Base-by-base conservation (phyloP, 2,797 vertebrate species). In the Danio tinwini region DNA sequence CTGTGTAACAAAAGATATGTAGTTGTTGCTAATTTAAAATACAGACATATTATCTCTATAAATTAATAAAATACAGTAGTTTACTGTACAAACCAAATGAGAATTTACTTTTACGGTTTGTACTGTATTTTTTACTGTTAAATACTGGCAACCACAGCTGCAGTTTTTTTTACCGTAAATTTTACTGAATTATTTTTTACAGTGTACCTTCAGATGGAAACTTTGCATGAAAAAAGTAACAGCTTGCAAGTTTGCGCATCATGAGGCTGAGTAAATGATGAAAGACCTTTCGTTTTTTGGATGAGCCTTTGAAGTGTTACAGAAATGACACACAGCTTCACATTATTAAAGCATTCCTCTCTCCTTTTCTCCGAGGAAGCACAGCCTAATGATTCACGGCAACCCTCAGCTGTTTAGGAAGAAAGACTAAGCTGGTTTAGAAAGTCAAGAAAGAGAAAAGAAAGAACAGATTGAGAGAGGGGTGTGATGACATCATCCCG, bases 381-480 rank as follows among this genome's bases (percentile, higher is more conserved):
- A 71, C 42, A 55, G 47, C 42, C 42, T 71, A 17, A 50, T 79
- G 77, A 73, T 79, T 79, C 77, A 79, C 12, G 12, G 42, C 29
- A 42, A 39, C 21, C 65, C 47, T 78, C 56, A 91, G 89, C 88
- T 44, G 61, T 80, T 78, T 29, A 68, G 76, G 42, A 53, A 56
- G 73, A 45, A 59, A 12, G 42, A 37, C 45, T 76, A 45, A 81
- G 50, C 61, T 17, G 58, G 56, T 37, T 59, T 47, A 52, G 53
- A 71, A 61, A 44, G 74, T 70, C 29, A 19, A 58, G 37, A 52
- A 71, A 10, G 37, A n/a, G 45, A 72, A 58, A 42, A 44, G 44
- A 72, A 62, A 7, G 61, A 64, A 37, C 40, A 13, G 55, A 53
- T 68, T 10, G 56, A 68, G 55, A 70, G 16, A 50, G 2, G 62